Base-by-base conservation (phyloP, 2,797 vertebrate genomes). In the Mionectes olivaceus region DNA sequence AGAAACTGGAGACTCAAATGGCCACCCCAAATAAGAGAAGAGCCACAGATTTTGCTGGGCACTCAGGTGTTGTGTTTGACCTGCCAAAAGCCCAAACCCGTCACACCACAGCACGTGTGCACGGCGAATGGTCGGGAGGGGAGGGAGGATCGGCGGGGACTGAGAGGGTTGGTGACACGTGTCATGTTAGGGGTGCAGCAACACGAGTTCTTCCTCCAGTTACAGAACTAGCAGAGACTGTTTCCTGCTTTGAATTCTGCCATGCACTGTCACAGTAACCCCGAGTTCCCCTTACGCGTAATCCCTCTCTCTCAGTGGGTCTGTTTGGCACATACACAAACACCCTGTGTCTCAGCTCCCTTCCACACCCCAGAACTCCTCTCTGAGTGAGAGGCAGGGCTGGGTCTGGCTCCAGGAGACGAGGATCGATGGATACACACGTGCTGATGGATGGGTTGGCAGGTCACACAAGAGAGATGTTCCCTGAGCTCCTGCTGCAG, bases 101-200 rank as follows among this genome's bases (percentile, higher is more conserved):
- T 49, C 77, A 37, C 70, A 41, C 13, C 9, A 3, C 3, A 13
- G 57, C 23, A 28, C 2, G 0, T 37, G 24, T 39, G 23, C 46
- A 43, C 50, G 11, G 2, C 14, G 55, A 37, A 23, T 3, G 32
- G 46, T 1, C 0, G 2, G 11, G 11, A 67, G 19, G 41, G 23
- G 28, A n/a, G 25, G 55, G 35, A 76, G 75, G 59, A 30, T 11
- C 1, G 3, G 16, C 2, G 21, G 7, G 7, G 12, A 61, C 33
- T 1, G 3, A 44, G 67, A 65, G 24, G 37, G 39, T 5, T 21
- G 47, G 49, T 0, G 0, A 65, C 1, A 3, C 2, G 1, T 11
- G 59, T 37, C 24, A 19, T 15, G 7, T 19, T 5, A 30, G 43
- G n/a, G 63, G 39, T 2, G 3, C 9, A 30, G 39, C 57, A 68